Evolutionary conservation across 2,113 vertebrate species (phyloP), one percentile per base, ranked within the genome.

Genomic region (Odocoileus hemionus): DNA sequence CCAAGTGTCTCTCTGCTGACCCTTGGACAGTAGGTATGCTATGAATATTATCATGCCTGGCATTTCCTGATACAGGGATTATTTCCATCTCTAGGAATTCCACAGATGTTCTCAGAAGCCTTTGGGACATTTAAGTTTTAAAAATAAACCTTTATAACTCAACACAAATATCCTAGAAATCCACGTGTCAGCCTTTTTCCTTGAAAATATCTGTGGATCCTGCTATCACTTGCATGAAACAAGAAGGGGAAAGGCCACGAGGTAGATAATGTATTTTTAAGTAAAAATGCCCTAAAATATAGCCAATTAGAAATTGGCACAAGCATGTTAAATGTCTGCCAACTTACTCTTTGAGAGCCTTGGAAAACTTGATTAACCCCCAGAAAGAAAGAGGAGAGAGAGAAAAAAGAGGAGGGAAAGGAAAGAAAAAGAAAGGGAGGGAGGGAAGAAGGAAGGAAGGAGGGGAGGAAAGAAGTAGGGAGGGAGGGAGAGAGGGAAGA

Each of bases 41-140:
- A 57, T 54, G 94, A 95, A 47, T 79, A 78, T 96, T n/a, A 87
- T 89, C 78, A 86, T 54, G 70, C 47, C 28, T 79, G 98, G 96
- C 33, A 97, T 96, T 98, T 98, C 97, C 97, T 97, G 90, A 92
- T 86, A 67, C 82, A 55, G 91, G 55, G 89, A 94, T 96, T 86
- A 95, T 91, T 98, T 97, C 82, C 82, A 94, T 83, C 95, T 98
- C 83, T 74, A 96, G 79, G 70, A 96, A 96, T 98, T 89, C 86
- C 80, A 89, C 30, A 94, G 60, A 94, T 96, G 97, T 98, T 95
- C 95, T 97, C 90, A 98, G 95, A 91, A 97, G 93, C 21, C 91
- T 74, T 89, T 91, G 70, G 43, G 70, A 97, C 36, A 90, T 95
- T 96, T 95, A 84, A 21, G 89, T 92, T 95, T 97, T 96, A 97